Evolutionary conservation across 1,140 invertebrate species (phyloP).

Genomic region (Andrena cerasifolii): DNA sequence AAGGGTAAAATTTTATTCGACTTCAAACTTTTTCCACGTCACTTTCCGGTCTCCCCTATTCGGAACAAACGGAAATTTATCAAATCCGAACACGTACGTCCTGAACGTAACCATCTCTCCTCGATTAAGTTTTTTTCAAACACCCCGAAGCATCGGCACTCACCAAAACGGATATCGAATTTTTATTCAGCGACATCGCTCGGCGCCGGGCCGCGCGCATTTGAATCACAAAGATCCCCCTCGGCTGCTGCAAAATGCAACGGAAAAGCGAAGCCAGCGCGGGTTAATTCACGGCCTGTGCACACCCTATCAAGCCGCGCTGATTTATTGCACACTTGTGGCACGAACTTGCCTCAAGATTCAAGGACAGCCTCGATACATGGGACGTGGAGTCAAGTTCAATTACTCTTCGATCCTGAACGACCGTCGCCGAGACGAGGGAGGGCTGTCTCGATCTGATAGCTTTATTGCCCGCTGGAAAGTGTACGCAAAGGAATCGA

Average conservation of each 20-base stretch:
- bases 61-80: background rate
- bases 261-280: background rate
- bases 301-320: background rate
- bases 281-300: conserved; percentile 20
- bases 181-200: background rate
- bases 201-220: background rate
- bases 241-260: background rate
- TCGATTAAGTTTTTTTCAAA: background rate
- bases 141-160: background rate
- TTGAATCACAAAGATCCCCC: background rate
- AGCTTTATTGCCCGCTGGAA: conserved; percentile 7
- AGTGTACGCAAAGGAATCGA: background rate
- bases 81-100: background rate
- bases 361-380: conserved; percentile 28
- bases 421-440: background rate
- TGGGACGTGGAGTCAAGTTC: conserved; percentile 25
- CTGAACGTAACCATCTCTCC: background rate
- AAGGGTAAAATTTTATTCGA: no score
- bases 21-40: no score
- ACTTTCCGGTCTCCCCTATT: background rate
- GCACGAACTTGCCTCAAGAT: conserved; percentile 28
- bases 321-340: conserved; percentile 30
- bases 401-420: conserved; percentile 43
- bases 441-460: background rate
- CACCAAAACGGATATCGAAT: background rate